phyloP scores from a whole-genome alignment of 1,140 invertebrate genomes.

The Eurosta solidaginis region DNA sequence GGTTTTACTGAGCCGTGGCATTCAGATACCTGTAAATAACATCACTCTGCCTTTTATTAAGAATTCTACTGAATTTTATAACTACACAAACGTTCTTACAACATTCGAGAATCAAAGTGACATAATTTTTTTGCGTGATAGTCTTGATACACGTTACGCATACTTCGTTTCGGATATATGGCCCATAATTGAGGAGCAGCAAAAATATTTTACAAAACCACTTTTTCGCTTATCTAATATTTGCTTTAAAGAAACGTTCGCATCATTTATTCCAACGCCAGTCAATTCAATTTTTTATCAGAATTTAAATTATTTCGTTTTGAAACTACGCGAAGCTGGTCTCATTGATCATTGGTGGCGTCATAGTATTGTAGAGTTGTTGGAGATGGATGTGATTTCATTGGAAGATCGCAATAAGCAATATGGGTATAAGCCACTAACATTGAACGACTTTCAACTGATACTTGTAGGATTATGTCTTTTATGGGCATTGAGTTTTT shows the following conservation, averaged over 20 bases:
- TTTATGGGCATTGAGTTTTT: neutral
- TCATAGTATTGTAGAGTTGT: neutral
- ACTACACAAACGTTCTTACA: neutral
- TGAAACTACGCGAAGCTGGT: neutral
- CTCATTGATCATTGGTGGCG: neutral
- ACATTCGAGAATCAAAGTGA: no score
- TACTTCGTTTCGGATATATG: neutral
- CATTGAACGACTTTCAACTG: neutral
- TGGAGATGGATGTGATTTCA: neutral
- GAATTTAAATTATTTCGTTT: neutral
- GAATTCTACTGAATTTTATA: neutral
- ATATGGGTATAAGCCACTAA: neutral
- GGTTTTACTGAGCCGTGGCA: neutral
- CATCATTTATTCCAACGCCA: neutral
- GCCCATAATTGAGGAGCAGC: neutral
- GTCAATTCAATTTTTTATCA: neutral
- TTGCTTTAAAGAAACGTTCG: neutral
- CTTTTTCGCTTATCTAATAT: constrained; percentile 17
- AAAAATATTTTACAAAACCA: constrained; percentile 5
- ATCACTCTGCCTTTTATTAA: neutral
- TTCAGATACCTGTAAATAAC: neutral
- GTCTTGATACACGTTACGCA: neutral
- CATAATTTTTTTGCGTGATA: neutral
- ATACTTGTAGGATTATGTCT: neutral
- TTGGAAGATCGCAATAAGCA: neutral